Conservation (phyloP, 2,113 vertebrate genomes). For the Sylvietta virens region DNA sequence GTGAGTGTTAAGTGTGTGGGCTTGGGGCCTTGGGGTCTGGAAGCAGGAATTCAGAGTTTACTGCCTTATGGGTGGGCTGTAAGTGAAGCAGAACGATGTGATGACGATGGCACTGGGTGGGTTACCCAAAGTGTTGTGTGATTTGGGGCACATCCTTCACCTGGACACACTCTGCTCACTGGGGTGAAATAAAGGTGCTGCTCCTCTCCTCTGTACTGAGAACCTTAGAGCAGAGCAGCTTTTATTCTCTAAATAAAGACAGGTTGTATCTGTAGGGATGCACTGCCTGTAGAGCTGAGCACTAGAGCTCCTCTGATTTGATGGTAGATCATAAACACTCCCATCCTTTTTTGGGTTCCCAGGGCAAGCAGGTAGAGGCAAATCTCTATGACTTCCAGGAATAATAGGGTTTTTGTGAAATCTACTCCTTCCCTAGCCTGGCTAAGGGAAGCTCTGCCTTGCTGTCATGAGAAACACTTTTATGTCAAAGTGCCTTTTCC, state of each 20-base stretch:
- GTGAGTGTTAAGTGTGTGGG: not conserved
- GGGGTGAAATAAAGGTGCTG: not conserved
- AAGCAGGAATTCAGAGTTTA: not conserved
- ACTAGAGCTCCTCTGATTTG: not conserved
- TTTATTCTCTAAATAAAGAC: not conserved
- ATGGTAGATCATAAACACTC: not conserved
- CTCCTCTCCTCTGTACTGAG: not conserved
- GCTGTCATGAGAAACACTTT: not conserved
- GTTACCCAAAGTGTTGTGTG: not conserved
- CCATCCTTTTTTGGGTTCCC: not conserved
- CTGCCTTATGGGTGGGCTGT: not conserved
- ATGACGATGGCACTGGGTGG: accelerated
- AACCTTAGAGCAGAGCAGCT: not conserved
- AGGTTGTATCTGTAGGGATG: not conserved
- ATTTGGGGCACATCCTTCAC: not conserved
- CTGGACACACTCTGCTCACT: not conserved
- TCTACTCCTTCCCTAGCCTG: not conserved
- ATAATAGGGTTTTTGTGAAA: not conserved
- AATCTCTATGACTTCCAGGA: not conserved
- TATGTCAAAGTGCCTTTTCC: not conserved
- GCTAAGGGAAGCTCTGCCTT: not conserved
- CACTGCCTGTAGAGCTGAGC: not conserved
- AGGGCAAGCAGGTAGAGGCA: not conserved
- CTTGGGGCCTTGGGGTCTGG: not conserved
- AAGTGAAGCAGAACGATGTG: not conserved